Evolutionary conservation across 2,888 invertebrate species (phyloP), one percentile per base, ranked within the genome.

Genomic region (Calliopum simillimum): DNA sequence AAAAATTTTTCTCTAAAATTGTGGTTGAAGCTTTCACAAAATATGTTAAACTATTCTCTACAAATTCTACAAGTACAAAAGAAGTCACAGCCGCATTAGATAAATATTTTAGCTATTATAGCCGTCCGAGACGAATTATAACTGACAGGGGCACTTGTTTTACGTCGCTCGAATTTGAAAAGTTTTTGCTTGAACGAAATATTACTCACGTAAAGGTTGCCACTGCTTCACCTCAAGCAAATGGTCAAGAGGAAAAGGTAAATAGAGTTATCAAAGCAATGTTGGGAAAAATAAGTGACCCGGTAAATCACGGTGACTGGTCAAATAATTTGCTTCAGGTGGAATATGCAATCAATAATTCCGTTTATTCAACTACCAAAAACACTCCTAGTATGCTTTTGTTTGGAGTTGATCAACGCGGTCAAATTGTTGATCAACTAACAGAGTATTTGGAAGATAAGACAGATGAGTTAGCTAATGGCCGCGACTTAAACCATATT

Each of bases 261-360:
- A 72, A 73, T 56, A 69, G 71, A 3, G 59, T 66, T 4, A 19
- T 72, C 25, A 68, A 53, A 19, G 56, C 62, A 23, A 72, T 70
- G 68, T n/a, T 59, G 3, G 63, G 63, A 41, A 69, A 71, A 64
- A 4, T 71, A 23, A 47, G 68, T 13, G 65, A 73, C 11, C 61
- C 71, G 14, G 46, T 65, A 11, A 13, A 16, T 25, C 71, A 71
- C 16, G 53, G 59, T 23, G 53, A 71, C 55, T 71, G 68, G 70
- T 13, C 44, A 0, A 1, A 4, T 23, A 58, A 56, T 43, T 25
- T 68, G 14, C 21, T 21, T n/a, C 65, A 67, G 44, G 44, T 72
- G 4, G 73, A 75, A 68, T 75, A 71, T 41, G 64, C 69, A 14
- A 55, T 74, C 1, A 74, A 74, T 55, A 74, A 74, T 44, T 69